These are phyloP conservation scores for Leptarthrus brevirostris DNA, from an alignment of 2,888 invertebrate species.

Conservation along the genomic window DNA sequence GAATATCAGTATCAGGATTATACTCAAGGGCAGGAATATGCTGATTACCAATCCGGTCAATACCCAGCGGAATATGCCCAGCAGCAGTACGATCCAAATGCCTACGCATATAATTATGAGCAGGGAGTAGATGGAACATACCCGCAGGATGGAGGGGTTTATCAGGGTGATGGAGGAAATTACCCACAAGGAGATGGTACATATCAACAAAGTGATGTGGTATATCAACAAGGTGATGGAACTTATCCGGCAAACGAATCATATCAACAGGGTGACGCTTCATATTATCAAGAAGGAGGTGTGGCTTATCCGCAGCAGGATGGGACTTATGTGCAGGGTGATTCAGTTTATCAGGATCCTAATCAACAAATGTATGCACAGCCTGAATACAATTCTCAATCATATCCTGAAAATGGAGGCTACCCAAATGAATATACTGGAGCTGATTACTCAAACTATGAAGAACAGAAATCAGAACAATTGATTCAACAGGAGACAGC, in stretches of 20 bases:
- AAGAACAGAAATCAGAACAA: slow-evolving; percentile 7
- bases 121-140: slow-evolving; percentile 55
- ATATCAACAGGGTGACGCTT: neutral
- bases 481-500: too few relatives aligned
- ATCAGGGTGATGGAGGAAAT: neutral
- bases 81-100: slow-evolving; percentile 61
- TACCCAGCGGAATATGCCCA: slow-evolving; percentile 63
- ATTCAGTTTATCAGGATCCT: slow-evolving; percentile 59
- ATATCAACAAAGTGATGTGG: neutral
- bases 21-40: slow-evolving; percentile 29
- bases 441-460: slow-evolving; percentile 51
- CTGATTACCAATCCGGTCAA: slow-evolving; percentile 50
- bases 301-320: neutral
- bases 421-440: slow-evolving; percentile 10
- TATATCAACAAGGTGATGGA: slow-evolving; percentile 53
- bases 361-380: slow-evolving; percentile 56
- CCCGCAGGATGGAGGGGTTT: neutral
- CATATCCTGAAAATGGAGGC: neutral
- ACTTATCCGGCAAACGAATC: slow-evolving; percentile 57
- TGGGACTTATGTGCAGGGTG: neutral
- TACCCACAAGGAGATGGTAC: neutral
- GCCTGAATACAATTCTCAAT: slow-evolving; percentile 57
- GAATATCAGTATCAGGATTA: slow-evolving; percentile 38
- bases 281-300: neutral
- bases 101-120: slow-evolving; percentile 64